Evolutionary conservation across 2,888 invertebrate genomes (phyloP), one percentile per base, ranked within the genome.

Genomic region (Teleogryllus oceanicus): DNA sequence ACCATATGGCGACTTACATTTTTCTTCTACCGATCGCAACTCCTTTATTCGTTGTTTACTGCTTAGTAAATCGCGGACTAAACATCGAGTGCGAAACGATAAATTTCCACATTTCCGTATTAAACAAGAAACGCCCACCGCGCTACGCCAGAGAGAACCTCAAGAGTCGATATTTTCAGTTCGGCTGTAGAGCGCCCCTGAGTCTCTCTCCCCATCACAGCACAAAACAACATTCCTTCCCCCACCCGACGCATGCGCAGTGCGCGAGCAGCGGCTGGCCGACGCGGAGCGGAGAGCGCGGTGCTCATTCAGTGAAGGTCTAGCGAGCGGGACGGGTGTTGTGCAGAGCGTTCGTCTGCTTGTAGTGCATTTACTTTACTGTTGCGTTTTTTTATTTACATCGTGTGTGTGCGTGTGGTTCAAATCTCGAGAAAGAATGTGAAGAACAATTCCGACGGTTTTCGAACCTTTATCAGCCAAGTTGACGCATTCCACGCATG

Each of bases 321-420:
- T 37, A 79, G 79, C 62, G 18, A 24, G 49, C 62, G 51, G 79
- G 49, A 77, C 11, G 75, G 79, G 49, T 62, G 77, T 49, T 50
- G 74, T 76, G 79, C 20, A 49, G 62, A 62, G 62, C 62, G 79
- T 74, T 79, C 49, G 79, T 62, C 62, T 76, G 79, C 79, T 81
- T 74, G 78, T 78, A 80, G 80, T 80, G 81, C 78, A 78, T 80
- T 51, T 81, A 78, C 74, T 81, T 80, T 81, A 77, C 49, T 81
- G 50, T 75, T 80, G 77, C 51, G 76, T 75, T 80, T 79, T 80
- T 76, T 78, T 76, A 78, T 78, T 78, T 81, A 18, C 74, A 80
- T 77, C 76, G 37, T 78, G 74, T 78, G 76, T 78, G 77, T 37
- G 78, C 80, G 76, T 76, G 77, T 50, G 20, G 62, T 8, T 16